These are phyloP conservation scores for Manacus vitellinus DNA, from an alignment of 2,113 vertebrate species.

Conservation along the genomic window DNA sequence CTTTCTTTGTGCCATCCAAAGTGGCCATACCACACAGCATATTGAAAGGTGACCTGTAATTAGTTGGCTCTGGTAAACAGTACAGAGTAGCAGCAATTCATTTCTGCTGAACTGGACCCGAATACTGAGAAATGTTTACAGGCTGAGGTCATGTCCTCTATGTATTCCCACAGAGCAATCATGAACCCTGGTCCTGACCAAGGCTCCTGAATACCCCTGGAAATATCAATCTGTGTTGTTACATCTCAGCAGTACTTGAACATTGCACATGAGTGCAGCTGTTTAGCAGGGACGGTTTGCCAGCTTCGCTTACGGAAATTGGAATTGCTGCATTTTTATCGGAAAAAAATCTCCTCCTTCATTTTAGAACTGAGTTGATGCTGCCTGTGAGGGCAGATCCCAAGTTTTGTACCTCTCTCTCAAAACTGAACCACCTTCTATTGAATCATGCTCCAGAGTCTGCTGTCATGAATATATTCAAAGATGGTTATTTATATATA, in stretches of 20 bases:
- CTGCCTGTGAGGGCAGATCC: not conserved
- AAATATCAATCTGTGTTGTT: not conserved
- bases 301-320: not conserved
- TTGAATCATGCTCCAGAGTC: not conserved
- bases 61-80: not conserved
- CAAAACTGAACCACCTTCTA: not conserved
- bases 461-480: not conserved
- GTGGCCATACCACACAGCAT: not conserved
- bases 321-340: not conserved
- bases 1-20: not conserved
- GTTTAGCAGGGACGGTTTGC: not conserved
- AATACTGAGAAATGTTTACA: not conserved
- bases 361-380: not conserved
- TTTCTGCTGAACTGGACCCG: not conserved
- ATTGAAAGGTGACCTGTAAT: not conserved
- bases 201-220: not conserved
- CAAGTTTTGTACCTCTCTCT: not conserved
- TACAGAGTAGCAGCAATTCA: not conserved
- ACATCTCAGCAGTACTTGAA: not conserved
- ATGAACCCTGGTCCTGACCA: not conserved
- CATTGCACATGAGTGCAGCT: not conserved
- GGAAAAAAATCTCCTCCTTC: not conserved
- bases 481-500: not conserved
- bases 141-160: not conserved
- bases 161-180: accelerated